Conservation (phyloP, 2,113 vertebrate species). For the Ammospiza caudacuta region DNA sequence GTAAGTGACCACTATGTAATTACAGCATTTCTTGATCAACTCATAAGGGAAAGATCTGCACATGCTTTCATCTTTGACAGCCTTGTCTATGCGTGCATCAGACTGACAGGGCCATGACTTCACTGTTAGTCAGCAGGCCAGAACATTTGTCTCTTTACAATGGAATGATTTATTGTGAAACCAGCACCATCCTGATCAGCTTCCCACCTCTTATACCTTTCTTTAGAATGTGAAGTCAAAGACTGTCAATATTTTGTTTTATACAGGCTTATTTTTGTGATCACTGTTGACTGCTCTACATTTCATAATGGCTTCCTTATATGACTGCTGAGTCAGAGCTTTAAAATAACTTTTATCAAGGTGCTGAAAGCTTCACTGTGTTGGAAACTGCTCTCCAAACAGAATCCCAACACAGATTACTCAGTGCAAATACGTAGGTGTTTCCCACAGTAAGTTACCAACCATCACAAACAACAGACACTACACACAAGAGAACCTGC, state of each 20-base stretch:
- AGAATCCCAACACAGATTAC: background rate
- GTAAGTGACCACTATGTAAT: slow-evolving; percentile 37
- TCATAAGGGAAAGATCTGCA: slow-evolving; percentile 33
- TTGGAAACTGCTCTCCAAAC: background rate
- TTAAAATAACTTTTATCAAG: background rate
- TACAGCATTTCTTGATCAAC: slow-evolving; percentile 39
- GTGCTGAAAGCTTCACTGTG: background rate
- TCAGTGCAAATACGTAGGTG: background rate
- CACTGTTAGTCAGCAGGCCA: background rate
- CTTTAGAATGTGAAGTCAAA: background rate
- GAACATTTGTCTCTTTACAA: background rate
- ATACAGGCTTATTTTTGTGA: background rate
- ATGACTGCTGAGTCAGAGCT: background rate
- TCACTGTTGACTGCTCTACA: background rate
- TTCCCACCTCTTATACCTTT: background rate
- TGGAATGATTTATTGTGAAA: slow-evolving; percentile 35
- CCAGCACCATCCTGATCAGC: background rate
- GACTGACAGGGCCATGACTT: slow-evolving; percentile 14
- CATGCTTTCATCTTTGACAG: slow-evolving; percentile 34
- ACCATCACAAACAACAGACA: background rate
- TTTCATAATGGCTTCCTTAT: background rate
- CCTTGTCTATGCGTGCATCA: background rate
- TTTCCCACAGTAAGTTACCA: background rate
- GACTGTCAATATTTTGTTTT: background rate
- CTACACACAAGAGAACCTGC: background rate